Percentiles rank a stretch among this genome's conserved stretches.
These are phyloP conservation scores for Hydractinia echinata DNA, from an alignment of 30 jellyfish, hydroid and myxozoan genomes.

Conservation along the genomic window DNA sequence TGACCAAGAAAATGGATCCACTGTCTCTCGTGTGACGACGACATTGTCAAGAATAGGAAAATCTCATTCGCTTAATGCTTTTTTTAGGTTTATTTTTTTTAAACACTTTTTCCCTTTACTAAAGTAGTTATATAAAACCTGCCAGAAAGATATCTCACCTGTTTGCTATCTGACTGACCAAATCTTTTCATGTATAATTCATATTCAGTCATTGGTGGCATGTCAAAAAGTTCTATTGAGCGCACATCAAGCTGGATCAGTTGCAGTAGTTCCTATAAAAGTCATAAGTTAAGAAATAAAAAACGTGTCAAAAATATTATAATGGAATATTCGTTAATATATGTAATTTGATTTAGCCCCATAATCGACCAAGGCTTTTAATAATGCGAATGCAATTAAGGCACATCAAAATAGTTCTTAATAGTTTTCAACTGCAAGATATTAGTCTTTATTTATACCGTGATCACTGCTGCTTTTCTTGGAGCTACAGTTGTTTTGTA, in stretches of 20 bases:
- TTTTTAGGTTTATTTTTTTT: not conserved
- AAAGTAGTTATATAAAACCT: no score
- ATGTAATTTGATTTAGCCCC: not conserved
- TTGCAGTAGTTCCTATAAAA: conserved; percentile 58
- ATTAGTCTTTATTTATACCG: no score
- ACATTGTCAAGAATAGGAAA: not conserved
- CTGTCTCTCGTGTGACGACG: no score
- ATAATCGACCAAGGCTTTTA: no score
- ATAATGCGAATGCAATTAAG: no score
- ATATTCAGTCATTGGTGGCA: conserved; percentile 75
- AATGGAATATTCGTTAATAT: not conserved
- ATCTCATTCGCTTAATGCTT: not conserved
- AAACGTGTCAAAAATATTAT: not conserved
- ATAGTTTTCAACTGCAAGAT: no score
- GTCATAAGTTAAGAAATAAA: not conserved
- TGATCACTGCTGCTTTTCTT: no score
- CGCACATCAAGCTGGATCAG: conserved; percentile 87
- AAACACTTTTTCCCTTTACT: no score
- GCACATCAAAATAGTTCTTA: no score
- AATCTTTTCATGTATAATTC: conserved; percentile 90
- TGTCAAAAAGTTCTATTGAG: conserved; percentile 70
- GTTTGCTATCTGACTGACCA: conserved; percentile 71
- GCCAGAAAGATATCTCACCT: conserved; percentile 17
- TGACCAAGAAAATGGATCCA: no score
- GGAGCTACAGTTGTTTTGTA: no score